A percentile compares a stretch with the other conserved stretches of the same genome.
These are phyloP conservation scores for Paramormyrops kingsleyae DNA, from an alignment of 2,113 vertebrate species.

Conservation along the genomic window DNA sequence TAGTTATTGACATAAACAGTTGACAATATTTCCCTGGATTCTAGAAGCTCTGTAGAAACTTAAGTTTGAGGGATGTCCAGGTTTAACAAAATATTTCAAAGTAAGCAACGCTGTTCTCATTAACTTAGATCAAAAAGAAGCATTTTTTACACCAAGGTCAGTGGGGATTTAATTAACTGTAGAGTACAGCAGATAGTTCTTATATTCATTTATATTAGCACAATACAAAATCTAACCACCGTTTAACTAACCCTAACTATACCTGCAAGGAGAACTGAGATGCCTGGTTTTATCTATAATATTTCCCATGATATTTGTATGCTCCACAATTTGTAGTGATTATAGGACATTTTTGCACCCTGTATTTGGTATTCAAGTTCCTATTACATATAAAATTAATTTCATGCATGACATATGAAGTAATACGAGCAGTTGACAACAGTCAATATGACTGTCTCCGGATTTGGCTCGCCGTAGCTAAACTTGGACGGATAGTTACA, in stretches of 20 bases:
- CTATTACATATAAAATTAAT: background rate
- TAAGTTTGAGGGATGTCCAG: background rate
- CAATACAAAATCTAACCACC: background rate
- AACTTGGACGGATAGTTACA: background rate
- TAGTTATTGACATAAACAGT: background rate
- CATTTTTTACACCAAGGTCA: background rate
- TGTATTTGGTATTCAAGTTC: background rate
- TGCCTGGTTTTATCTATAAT: background rate
- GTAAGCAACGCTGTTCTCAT: background rate
- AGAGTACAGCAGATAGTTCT: background rate
- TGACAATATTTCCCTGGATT: background rate
- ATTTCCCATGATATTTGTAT: background rate
- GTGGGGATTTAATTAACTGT: background rate
- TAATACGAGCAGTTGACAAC: background rate
- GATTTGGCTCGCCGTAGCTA: background rate
- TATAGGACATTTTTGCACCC: background rate
- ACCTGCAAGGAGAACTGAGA: background rate
- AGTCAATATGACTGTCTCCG: background rate
- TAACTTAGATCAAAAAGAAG: background rate
- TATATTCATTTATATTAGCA: background rate
- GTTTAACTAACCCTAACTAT: background rate
- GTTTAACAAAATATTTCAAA: background rate
- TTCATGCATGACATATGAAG: background rate
- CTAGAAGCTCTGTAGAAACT: background rate
- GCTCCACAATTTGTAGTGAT: background rate